A percentile compares a stretch with the other conserved stretches of the same genome.
phyloP scores from a whole-genome alignment of 2,888 invertebrate species.

The Troides oblongomaculatus region DNA sequence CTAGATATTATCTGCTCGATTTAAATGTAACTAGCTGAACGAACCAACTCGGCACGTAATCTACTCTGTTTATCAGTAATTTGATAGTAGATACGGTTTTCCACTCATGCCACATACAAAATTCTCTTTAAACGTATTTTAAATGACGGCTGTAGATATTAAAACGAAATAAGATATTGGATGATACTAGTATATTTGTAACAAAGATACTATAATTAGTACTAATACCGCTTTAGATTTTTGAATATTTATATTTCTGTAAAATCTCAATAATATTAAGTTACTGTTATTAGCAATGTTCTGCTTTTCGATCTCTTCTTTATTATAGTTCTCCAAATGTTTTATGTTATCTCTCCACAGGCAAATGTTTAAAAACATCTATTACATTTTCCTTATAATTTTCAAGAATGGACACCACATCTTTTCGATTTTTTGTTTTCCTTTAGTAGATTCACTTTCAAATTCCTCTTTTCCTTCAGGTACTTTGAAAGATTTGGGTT shows the following conservation, averaged over 20 bases:
- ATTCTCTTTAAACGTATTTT: neutral
- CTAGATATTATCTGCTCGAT: constrained; percentile 7
- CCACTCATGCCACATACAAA: constrained; percentile 4
- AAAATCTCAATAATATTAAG: no score
- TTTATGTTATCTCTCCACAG: neutral
- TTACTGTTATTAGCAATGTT: neutral
- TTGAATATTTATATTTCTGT: no score
- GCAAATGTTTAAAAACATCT: neutral
- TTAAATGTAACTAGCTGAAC: constrained; percentile 5
- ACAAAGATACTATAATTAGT: neutral
- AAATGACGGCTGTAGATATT: neutral
- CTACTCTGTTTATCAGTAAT: constrained; percentile 9
- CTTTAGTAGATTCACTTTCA: constrained; percentile 35
- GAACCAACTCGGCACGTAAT: constrained; percentile 4
- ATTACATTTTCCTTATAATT: constrained; percentile 38
- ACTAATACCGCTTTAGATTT: no score
- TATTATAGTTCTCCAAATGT: neutral
- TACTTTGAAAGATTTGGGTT: constrained; percentile 45
- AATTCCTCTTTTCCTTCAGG: constrained; percentile 37
- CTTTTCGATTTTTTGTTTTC: constrained; percentile 44
- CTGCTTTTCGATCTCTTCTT: no score
- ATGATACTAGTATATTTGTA: neutral
- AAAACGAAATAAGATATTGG: neutral
- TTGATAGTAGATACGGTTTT: neutral
- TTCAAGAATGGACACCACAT: constrained; percentile 71